Evolutionary conservation across 2,888 invertebrate genomes (phyloP).

Genomic region (Clanis bilineata): DNA sequence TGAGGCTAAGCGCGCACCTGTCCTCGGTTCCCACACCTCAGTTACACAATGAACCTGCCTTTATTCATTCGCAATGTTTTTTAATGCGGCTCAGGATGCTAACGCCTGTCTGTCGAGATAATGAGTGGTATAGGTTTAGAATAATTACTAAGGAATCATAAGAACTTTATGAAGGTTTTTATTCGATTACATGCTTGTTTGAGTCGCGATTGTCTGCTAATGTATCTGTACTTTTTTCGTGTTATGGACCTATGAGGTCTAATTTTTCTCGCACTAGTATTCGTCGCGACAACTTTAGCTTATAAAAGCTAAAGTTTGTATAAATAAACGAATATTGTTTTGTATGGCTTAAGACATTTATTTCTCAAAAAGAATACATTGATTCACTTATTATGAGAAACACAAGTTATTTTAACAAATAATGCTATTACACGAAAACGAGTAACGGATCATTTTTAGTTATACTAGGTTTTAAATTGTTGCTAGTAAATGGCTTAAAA

Average conservation of each 20-base stretch:
- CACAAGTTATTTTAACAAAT: too few relatives aligned
- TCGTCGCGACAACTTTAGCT: too few relatives aligned
- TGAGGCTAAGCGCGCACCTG: conserved; percentile 63
- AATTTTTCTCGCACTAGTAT: background rate
- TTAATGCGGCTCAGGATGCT: conserved; percentile 32
- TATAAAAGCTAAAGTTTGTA: too few relatives aligned
- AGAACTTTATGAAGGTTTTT: background rate
- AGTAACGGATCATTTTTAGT: too few relatives aligned
- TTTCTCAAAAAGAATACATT: too few relatives aligned
- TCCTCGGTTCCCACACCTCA: conserved; percentile 64
- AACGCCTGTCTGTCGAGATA: conserved; percentile 25
- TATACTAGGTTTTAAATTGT: too few relatives aligned
- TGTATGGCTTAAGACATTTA: too few relatives aligned
- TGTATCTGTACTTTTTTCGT: background rate
- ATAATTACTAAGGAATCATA: conserved; percentile 2
- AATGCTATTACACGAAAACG: too few relatives aligned
- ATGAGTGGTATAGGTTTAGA: conserved; percentile 24
- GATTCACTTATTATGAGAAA: too few relatives aligned
- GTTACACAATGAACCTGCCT: conserved; percentile 69
- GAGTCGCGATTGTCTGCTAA: background rate
- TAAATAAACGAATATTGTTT: too few relatives aligned
- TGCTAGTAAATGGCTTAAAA: too few relatives aligned
- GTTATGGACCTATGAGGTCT: background rate
- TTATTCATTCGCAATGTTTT: conserved; percentile 66
- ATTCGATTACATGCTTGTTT: background rate